Base-by-base conservation (phyloP, 2,113 vertebrate genomes). In the Taurulus bubalis region DNA sequence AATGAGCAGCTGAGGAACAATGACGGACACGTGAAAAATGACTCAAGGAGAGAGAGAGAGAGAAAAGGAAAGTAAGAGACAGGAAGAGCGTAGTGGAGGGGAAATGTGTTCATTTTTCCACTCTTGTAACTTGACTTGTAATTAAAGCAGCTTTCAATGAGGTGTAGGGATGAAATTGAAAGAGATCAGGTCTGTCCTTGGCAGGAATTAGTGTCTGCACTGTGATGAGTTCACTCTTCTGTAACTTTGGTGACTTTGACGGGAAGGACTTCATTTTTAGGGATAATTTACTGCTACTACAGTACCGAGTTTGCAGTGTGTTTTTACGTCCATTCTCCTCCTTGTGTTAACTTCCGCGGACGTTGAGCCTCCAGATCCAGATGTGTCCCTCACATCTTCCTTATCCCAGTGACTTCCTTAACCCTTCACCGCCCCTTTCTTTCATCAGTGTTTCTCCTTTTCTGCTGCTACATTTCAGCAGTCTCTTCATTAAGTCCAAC, bases 401-500 rank as follows among this genome's bases (percentile, higher is more conserved):
- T 22, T 16, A 28, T 71, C 5, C 24, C 36, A 22, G 36, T 40
- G 12, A 6, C 24, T 11, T 14, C 73, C 5, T 20, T 2, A 36
- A 32, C n/a, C 2, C 20, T 71, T 65, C 38, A 56, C 15, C 18
- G 22, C 22, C 10, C 22, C 2, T 55, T 0, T 2, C 45, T 65
- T 40, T 30, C 34, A 64, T 62, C 26, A 26, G 18, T 26, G 10
- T n/a, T 55, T 38, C 47, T 34, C 7, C 34, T 45, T 40, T 59
- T 53, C 53, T 30, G 26, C 1, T 58, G 16, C 28, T 20, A 26
- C 82, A 89, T 93, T 90, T 84, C 74, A 70, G 77, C 72, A 49
- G 75, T 75, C 56, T 91, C 82, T 89, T 94, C 77, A 92, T 94
- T 89, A 91, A 78, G 80, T 85, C 84, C 62, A 30, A n/a, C 78